A percentile compares a stretch with the other conserved stretches of the same genome.
Evolutionary conservation across 1,140 invertebrate genomes (phyloP).

Genomic region (Triops longicaudatus): DNA sequence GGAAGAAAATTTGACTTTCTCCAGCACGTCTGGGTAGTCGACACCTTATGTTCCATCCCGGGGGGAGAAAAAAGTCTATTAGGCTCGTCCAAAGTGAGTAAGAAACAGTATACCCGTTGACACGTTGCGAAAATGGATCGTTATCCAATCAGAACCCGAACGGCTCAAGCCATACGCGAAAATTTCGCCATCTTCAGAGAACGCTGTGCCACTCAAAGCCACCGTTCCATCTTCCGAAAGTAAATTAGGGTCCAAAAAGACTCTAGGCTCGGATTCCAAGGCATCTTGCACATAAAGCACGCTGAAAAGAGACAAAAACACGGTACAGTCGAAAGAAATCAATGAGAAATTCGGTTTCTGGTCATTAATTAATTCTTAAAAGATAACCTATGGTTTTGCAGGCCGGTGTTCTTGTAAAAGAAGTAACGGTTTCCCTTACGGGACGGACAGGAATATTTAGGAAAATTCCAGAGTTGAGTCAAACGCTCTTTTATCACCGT

Average conservation of each 20-base stretch:
- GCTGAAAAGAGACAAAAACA: slow-evolving; percentile 47
- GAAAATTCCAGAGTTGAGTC: slow-evolving; percentile 90
- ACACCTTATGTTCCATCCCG: neutral
- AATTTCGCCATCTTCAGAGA: slow-evolving; percentile 82
- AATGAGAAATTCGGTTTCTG: neutral
- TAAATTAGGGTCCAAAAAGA: slow-evolving; percentile 93
- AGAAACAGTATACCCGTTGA: slow-evolving; percentile 49
- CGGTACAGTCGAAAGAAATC: slow-evolving; percentile 11
- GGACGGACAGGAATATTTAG: slow-evolving; percentile 83
- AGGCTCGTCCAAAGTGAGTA: neutral
- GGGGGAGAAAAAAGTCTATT: neutral
- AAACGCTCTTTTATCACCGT: slow-evolving; percentile 63
- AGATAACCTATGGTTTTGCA: slow-evolving; percentile 84
- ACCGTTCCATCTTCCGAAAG: slow-evolving; percentile 89
- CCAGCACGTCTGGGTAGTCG: slow-evolving; percentile 77
- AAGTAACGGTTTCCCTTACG: slow-evolving; percentile 79
- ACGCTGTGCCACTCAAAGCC: slow-evolving; percentile 64
- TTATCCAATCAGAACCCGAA: slow-evolving; percentile 93
- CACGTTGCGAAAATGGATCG: slow-evolving; percentile 72
- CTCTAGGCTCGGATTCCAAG: slow-evolving; percentile 63
- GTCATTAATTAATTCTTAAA: slow-evolving; percentile 18
- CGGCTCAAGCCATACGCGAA: slow-evolving; percentile 86
- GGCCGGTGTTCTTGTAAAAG: slow-evolving; percentile 87
- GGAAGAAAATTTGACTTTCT: slow-evolving; percentile 83
- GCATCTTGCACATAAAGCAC: slow-evolving; percentile 85